A percentile compares a stretch with the other conserved stretches of the same genome.
Conservation (phyloP, 2,888 invertebrate genomes). For the Poecilobothrus nobilitatus region DNA sequence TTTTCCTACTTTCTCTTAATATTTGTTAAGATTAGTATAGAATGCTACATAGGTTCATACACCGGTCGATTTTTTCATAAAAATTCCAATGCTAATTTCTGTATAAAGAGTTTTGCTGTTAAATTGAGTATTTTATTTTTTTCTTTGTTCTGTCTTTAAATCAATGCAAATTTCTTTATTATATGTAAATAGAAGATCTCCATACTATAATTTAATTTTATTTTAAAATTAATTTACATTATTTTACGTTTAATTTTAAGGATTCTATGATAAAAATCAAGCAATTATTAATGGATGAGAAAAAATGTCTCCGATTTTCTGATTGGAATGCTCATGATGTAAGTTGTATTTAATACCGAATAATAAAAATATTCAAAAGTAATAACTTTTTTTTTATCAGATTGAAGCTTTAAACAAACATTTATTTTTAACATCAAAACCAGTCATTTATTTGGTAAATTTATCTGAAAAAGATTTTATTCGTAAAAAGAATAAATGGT, state of each 20-base stretch:
- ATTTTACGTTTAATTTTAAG: conserved; percentile 47
- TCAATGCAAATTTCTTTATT: too few species aligned
- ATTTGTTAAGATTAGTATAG: too few species aligned
- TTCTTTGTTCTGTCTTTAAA: too few species aligned
- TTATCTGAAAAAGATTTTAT: conserved; percentile 96
- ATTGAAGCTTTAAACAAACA: conserved; percentile 95
- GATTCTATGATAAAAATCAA: conserved; percentile 82
- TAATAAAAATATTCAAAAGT: conserved; percentile 15
- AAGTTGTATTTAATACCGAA: conserved; percentile 40
- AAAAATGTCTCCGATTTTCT: conserved; percentile 85
- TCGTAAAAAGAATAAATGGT: conserved; percentile 98
- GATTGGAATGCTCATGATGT: conserved; percentile 92
- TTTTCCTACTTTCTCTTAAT: too few species aligned
- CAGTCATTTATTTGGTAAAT: conserved; percentile 94
- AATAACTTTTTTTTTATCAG: conserved; percentile 48
- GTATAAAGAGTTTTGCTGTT: too few species aligned
- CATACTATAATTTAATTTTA: too few species aligned
- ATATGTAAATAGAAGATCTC: too few species aligned
- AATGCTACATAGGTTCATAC: too few species aligned
- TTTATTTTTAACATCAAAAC: conserved; percentile 93
- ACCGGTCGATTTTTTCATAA: too few species aligned
- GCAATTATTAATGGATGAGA: conserved; percentile 72
- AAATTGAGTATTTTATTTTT: too few species aligned
- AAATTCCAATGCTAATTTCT: too few species aligned
- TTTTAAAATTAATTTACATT: too few species aligned